phyloP scores from a whole-genome alignment of 2,888 invertebrate species.

The Argyresthia albistria region DNA sequence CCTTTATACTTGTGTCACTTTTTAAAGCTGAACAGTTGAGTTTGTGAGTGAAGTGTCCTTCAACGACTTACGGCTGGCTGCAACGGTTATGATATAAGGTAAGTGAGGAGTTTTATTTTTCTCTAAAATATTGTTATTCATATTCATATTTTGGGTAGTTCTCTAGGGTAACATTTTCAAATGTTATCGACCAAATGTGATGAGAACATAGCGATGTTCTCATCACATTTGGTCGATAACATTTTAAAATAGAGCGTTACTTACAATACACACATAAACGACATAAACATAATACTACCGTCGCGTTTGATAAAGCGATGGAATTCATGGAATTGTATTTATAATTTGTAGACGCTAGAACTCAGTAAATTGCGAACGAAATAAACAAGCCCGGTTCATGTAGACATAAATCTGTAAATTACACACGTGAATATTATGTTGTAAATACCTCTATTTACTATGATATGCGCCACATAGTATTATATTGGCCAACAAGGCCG shows the following conservation, averaged over 20 bases:
- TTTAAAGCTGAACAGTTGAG: slow-evolving; percentile 13
- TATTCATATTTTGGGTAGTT: no score
- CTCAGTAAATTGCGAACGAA: neutral
- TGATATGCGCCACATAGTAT: slow-evolving; percentile 9
- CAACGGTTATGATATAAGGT: slow-evolving; percentile 55
- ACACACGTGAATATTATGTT: slow-evolving; percentile 10
- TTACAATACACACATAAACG: no score
- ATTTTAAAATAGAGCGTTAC: no score
- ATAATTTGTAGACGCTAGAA: neutral
- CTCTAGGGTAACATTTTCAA: no score
- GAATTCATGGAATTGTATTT: no score
- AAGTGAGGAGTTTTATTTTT: slow-evolving; percentile 6
- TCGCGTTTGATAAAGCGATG: no score
- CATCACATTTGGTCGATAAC: no score
- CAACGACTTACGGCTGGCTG: slow-evolving; percentile 24
- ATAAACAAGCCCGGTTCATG: neutral
- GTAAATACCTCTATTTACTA: slow-evolving; percentile 19
- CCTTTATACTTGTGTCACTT: neutral
- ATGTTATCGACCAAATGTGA: no score
- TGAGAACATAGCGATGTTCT: no score
- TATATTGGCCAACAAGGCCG: slow-evolving; percentile 19
- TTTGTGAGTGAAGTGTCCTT: slow-evolving; percentile 24
- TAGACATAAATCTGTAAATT: slow-evolving; percentile 17
- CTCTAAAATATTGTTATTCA: no score
- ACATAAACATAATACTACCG: no score